These are phyloP conservation scores for Melanaphis sacchari DNA, from an alignment of 1,140 invertebrate genomes.

Conservation along the genomic window DNA sequence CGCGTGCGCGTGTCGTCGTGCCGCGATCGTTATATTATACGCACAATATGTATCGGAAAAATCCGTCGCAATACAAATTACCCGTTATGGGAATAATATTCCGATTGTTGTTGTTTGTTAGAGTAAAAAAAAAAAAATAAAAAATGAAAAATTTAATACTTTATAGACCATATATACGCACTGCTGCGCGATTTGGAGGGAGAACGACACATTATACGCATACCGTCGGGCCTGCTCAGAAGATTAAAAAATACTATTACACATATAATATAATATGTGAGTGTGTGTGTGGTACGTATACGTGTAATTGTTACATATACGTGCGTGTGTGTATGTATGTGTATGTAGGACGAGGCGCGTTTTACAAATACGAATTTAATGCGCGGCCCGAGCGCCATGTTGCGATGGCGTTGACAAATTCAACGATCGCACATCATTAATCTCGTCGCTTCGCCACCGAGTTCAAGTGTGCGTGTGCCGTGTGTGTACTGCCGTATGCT, in stretches of 20 bases:
- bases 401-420: slow-evolving; percentile 54
- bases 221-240: background rate
- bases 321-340: background rate
- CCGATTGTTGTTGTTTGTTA: background rate
- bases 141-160: background rate
- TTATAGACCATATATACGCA: background rate
- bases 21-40: background rate
- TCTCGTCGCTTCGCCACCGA: background rate
- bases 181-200: background rate
- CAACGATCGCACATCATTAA: slow-evolving; percentile 54
- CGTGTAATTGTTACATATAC: too few species aligned
- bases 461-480: background rate
- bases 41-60: background rate
- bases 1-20: background rate
- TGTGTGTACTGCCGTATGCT: too few species aligned
- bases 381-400: slow-evolving; percentile 36
- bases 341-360: background rate
- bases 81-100: background rate
- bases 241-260: background rate
- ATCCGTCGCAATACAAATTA: background rate
- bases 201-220: background rate
- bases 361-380: slow-evolving; percentile 51
- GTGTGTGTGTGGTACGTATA: too few species aligned
- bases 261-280: background rate
- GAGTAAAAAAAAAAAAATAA: background rate